These are phyloP conservation scores for Zosterops borbonicus DNA, from an alignment of 2,113 vertebrate genomes.

Conservation along the genomic window DNA sequence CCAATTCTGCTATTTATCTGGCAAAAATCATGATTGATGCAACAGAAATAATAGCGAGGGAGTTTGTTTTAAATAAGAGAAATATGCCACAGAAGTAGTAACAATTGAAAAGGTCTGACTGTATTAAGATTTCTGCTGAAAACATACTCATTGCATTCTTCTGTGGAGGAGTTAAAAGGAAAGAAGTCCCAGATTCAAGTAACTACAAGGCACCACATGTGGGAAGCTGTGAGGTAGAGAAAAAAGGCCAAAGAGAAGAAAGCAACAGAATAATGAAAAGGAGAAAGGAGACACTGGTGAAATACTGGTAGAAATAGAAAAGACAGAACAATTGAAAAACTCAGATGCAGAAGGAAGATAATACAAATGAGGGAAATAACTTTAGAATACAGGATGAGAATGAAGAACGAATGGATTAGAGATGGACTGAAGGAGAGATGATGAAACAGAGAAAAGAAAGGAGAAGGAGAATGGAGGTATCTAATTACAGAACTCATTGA, in stretches of 20 bases:
- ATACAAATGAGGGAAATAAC: neutral
- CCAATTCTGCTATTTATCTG: neutral
- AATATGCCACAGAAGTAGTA: neutral
- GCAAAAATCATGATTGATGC: neutral
- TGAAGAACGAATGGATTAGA: neutral
- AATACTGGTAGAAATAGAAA: neutral
- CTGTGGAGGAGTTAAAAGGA: neutral
- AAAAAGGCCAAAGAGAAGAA: neutral
- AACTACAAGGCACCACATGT: neutral
- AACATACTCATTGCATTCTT: neutral
- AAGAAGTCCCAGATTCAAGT: neutral
- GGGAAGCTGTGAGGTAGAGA: neutral
- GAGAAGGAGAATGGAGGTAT: neutral
- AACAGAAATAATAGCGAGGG: neutral
- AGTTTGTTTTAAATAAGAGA: neutral
- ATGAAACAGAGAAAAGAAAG: neutral
- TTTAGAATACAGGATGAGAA: neutral
- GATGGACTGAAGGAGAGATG: neutral
- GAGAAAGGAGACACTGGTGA: neutral
- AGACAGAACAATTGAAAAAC: neutral
- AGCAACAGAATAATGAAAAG: neutral
- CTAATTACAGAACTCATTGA: neutral
- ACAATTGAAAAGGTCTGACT: neutral
- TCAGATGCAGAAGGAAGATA: neutral
- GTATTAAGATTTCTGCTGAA: neutral